Evolutionary conservation across 2,888 invertebrate genomes (phyloP).

Genomic region (Microctonus aethiopoides): DNA sequence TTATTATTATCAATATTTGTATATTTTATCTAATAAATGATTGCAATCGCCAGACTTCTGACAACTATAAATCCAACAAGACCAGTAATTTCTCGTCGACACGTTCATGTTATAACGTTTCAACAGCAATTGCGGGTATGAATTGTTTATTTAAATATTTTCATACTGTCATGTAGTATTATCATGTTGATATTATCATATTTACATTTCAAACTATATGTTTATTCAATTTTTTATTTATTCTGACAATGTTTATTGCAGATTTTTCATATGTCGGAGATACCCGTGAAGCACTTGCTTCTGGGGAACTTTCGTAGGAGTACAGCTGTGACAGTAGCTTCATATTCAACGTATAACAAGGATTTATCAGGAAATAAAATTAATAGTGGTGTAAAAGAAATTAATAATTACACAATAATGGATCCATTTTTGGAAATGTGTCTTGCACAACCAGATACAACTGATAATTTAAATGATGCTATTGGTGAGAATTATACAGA

Average conservation of each 20-base stretch:
- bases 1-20: neutral
- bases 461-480: neutral
- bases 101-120: slow-evolving; percentile 48
- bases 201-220: neutral
- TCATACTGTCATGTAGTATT: neutral
- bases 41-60: slow-evolving; percentile 51
- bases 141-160: slow-evolving; percentile 4
- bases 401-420: slow-evolving; percentile 46
- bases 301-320: slow-evolving; percentile 46
- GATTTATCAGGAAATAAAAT: slow-evolving; percentile 44
- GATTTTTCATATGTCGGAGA: slow-evolving; percentile 51
- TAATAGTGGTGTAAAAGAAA: slow-evolving; percentile 34
- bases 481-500: slow-evolving; percentile 20
- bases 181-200: slow-evolving; percentile 5
- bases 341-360: slow-evolving; percentile 44
- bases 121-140: slow-evolving; percentile 55
- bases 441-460: slow-evolving; percentile 39
- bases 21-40: slow-evolving; percentile 53
- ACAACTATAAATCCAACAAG: slow-evolving; percentile 53
- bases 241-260: slow-evolving; percentile 28
- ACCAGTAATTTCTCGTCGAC: slow-evolving; percentile 47
- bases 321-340: slow-evolving; percentile 42
- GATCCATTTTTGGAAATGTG: slow-evolving; percentile 51
- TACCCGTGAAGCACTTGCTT: slow-evolving; percentile 43
- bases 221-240: slow-evolving; percentile 5